phyloP scores from a whole-genome alignment of 2,888 invertebrate genomes.

The Lissonota sp. region DNA sequence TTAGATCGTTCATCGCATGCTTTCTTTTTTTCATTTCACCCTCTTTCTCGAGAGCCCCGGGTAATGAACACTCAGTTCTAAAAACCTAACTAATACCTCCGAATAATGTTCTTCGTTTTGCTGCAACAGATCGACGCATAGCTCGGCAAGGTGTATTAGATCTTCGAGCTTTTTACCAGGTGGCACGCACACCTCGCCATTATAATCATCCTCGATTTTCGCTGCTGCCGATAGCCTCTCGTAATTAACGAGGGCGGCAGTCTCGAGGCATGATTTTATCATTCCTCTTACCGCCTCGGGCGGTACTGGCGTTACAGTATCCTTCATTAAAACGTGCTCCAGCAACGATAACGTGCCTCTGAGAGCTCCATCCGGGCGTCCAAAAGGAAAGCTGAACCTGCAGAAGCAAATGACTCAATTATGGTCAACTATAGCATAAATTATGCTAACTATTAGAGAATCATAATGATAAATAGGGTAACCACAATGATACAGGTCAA shows the following conservation, averaged over 20 bases:
- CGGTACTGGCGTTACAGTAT: constrained; percentile 98
- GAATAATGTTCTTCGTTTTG: constrained; percentile 99
- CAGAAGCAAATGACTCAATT: not conserved
- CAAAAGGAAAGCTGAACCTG: constrained; percentile 99
- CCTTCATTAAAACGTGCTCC: constrained; percentile 99
- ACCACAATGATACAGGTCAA: no score
- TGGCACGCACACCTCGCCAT: constrained; percentile 92
- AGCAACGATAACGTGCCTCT: constrained; percentile 98
- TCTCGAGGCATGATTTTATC: constrained; percentile 98
- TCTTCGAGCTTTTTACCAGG: constrained; percentile 97
- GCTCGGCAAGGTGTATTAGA: constrained; percentile 97
- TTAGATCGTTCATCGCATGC: constrained; percentile 68
- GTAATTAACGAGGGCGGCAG: constrained; percentile 98
- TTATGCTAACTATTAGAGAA: no score
- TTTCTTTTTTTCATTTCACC: constrained; percentile 18
- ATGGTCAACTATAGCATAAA: no score
- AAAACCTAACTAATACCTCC: constrained; percentile 90
- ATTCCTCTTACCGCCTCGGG: constrained; percentile 97
- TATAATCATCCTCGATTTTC: constrained; percentile 95
- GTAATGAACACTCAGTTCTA: constrained; percentile 80
- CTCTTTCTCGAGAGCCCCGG: constrained; percentile 71
- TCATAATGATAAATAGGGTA: no score
- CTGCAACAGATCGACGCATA: constrained; percentile 98
- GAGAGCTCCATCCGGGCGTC: constrained; percentile 98
- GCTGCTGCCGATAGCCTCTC: constrained; percentile 97